These are phyloP conservation scores for Neoaliturus tenellus DNA, from an alignment of 2,888 invertebrate species.

Conservation along the genomic window DNA sequence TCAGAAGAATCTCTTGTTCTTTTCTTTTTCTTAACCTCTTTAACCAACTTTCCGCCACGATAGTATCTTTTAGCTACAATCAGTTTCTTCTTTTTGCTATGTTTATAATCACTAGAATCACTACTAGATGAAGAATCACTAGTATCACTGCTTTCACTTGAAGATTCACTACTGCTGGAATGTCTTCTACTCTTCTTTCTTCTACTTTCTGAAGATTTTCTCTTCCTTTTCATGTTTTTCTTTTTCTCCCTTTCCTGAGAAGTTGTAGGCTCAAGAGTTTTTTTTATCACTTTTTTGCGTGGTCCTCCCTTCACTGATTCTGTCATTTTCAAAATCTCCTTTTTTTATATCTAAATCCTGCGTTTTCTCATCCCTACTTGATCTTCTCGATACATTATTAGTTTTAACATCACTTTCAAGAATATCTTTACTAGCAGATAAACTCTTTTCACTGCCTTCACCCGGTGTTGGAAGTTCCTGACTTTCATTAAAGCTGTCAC, in stretches of 20 bases:
- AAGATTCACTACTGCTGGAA: conserved; percentile 62
- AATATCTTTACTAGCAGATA: not conserved
- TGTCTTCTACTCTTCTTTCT: conserved; percentile 67
- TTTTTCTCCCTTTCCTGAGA: conserved; percentile 64
- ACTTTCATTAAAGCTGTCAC: conserved; percentile 23
- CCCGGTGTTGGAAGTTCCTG: not conserved
- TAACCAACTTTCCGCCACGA: conserved; percentile 66
- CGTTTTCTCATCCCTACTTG: conserved; percentile 45
- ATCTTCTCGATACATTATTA: not conserved
- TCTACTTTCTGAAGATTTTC: conserved; percentile 70
- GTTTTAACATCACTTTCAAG: not conserved
- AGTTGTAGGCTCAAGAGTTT: conserved; percentile 65
- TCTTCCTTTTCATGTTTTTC: conserved; percentile 65
- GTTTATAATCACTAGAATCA: conserved; percentile 62
- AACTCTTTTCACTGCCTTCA: conserved; percentile 23
- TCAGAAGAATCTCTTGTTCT: conserved; percentile 62
- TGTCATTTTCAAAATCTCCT: conserved; percentile 66
- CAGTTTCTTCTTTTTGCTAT: conserved; percentile 61
- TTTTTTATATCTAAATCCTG: conserved; percentile 62
- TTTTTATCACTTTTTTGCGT: conserved; percentile 62
- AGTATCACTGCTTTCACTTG: conserved; percentile 60
- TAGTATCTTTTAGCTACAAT: conserved; percentile 66
- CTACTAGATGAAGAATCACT: conserved; percentile 62
- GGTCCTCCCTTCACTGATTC: conserved; percentile 2
- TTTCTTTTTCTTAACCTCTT: conserved; percentile 66